Base-by-base conservation (phyloP, 2,888 invertebrate species). In the Clepsis dumicolana region DNA sequence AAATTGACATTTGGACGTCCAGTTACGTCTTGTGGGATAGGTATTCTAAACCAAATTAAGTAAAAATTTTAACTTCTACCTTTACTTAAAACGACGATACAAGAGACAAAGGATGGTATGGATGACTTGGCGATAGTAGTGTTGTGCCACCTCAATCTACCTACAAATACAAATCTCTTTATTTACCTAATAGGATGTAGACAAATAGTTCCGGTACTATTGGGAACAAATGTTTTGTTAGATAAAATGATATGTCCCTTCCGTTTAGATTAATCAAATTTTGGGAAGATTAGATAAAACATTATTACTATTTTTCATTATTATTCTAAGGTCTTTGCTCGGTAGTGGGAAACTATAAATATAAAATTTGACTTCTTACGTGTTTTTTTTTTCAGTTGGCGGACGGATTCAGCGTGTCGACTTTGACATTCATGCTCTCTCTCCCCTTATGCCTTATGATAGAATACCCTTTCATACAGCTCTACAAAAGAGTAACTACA, bases 371-470 rank as follows among this genome's bases (percentile, higher is more conserved):
- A n/a, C n/a, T n/a, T n/a, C n/a, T n/a, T n/a, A n/a, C n/a, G n/a
- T 5, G 1, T 57, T 41, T n/a, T 59, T 52, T 12, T 59, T 71
- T 70, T 53, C 70, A 71, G 71, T 24, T 71, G 29, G 65, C 63
- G 8, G 71, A 71, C 4, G 69, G 71, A 10, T 7, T 64, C 7
- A 54, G 65, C 12, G 71, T 71, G n/a, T 70, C 70, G n/a, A 59
- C 63, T 18, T 25, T 71, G 38, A 71, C 71, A 0, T 71, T 70
- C 10, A 50, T 71, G 21, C 24, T 70, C n/a, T 66, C 71, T 21
- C 21, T 70, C 8, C 71, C 71, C 4, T 14, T 71, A 16, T 35
- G 65, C 14, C 56, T 71, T 21, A 69, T 71, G 70, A 60, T 71
- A 1, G 71, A 71, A 65, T 70, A 70, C 32, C 71, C 71, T 1